Evolutionary conservation across 1,140 invertebrate genomes (phyloP), one percentile per base, ranked within the genome.

Genomic region (Heliconius hewitsoni): DNA sequence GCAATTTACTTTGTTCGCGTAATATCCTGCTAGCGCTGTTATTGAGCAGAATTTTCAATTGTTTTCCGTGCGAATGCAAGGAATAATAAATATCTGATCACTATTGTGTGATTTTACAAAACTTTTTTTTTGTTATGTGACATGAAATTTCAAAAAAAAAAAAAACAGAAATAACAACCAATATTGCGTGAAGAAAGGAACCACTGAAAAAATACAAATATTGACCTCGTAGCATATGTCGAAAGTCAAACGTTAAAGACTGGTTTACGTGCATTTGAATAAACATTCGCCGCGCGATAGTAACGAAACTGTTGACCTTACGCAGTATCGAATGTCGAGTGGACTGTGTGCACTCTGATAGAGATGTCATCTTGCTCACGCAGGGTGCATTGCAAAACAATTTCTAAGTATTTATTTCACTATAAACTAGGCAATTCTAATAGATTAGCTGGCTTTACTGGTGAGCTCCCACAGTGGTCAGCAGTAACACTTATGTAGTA

Each of bases 211-310:
- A 91, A 78, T 80, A 92, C 92, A 93, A 94, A 94, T 94, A 94
- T 94, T 94, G 91, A 93, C 92, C 92, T 92, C 89, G 88, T 76
- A 83, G 88, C 91, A 94, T 92, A 93, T 94, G 92, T 93, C 87
- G 93, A 91, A 94, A 94, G 86, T 81, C 87, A 91, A 93, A 92
- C 89, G 91, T 86, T 73, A 86, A 34, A 82, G 87, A 89, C 90
- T 89, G 88, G 86, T 89, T 91, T 89, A 90, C 85, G 85, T 91
- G 91, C 93, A 94, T 93, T 94, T 93, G 92, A 93, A 93, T 93
- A 94, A 94, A 94, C 92, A 93, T 87, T 89, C 83, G 88, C 84
- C 82, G 81, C 82, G 86, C 84, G 89, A 91, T 91, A 90, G 83
- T 89, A 90, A 92, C 89, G 86, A 87, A 91, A 90, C 89, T 93